Conservation (phyloP, 2,888 invertebrate species). For the Vannuccia rotundouncinata region DNA sequence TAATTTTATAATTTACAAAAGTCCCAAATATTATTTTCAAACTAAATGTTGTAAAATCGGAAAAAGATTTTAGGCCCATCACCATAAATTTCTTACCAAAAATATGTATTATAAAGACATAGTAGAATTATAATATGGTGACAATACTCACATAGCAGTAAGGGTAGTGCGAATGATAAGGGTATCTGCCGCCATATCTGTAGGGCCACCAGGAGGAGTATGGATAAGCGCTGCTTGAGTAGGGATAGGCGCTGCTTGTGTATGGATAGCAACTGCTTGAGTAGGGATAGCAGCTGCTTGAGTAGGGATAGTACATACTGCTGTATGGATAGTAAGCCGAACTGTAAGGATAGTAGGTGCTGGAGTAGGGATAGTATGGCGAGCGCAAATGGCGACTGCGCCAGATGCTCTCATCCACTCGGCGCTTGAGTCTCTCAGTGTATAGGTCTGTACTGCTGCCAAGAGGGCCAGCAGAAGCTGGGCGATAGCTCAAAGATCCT, state of each 20-base stretch:
- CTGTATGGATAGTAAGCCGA: background rate
- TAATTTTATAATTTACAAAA: too few relatives aligned
- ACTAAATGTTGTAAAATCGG: too few relatives aligned
- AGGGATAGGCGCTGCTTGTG: background rate
- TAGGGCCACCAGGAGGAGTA: background rate
- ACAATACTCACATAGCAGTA: background rate
- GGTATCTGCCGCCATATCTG: background rate
- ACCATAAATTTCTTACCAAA: background rate
- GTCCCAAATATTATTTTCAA: too few relatives aligned
- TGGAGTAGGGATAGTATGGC: background rate
- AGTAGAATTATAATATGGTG: background rate
- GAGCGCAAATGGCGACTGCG: background rate
- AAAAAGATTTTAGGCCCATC: too few relatives aligned
- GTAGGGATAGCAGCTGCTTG: background rate
- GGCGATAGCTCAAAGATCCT: too few relatives aligned
- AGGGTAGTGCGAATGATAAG: background rate
- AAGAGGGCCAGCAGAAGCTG: background rate
- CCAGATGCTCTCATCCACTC: background rate
- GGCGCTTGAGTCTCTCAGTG: background rate
- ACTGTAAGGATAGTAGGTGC: background rate
- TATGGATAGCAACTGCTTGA: background rate
- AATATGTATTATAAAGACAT: background rate
- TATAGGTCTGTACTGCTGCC: background rate
- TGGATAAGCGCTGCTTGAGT: background rate
- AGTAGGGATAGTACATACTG: background rate